A percentile compares a stretch with the other conserved stretches of the same genome.
Evolutionary conservation across 2,888 invertebrate species (phyloP).

Genomic region (Nomada goodeniana): DNA sequence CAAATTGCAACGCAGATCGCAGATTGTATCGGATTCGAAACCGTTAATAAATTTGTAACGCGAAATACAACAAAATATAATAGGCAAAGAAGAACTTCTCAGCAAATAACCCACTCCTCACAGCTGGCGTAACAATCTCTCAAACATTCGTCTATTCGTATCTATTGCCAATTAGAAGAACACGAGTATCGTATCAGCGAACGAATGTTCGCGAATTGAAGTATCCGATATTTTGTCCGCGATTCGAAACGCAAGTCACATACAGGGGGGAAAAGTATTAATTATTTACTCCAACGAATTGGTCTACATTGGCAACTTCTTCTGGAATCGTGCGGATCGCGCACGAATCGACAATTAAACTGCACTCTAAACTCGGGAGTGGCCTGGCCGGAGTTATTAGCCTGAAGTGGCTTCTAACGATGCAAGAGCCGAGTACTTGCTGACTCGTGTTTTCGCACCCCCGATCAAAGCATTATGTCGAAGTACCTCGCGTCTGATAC

Average conservation of each 20-base stretch:
- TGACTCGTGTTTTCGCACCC: constrained; percentile 68
- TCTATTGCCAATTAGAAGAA: not conserved
- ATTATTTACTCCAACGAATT: not conserved
- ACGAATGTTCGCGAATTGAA: not conserved
- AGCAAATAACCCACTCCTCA: too few relatives aligned
- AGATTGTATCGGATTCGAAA: too few relatives aligned
- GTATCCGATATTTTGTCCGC: not conserved
- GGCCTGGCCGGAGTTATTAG: constrained; percentile 63
- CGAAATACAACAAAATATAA: too few relatives aligned
- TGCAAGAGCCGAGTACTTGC: constrained; percentile 62
- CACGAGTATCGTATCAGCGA: not conserved
- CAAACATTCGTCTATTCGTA: not conserved
- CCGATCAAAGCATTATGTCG: constrained; percentile 68
- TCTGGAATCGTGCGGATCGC: constrained; percentile 41
- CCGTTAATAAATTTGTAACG: too few relatives aligned
- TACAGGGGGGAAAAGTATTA: too few relatives aligned
- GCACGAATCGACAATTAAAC: constrained; percentile 51
- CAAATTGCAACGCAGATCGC: too few relatives aligned
- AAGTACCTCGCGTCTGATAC: constrained; percentile 50
- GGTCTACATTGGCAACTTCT: constrained; percentile 35
- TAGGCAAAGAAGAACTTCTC: too few relatives aligned
- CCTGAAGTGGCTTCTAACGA: constrained; percentile 60
- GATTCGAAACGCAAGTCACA: too few relatives aligned
- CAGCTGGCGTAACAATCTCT: not conserved
- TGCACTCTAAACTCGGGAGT: constrained; percentile 46